These are phyloP conservation scores for Pelobates cultripes DNA, from an alignment of 2,797 vertebrate genomes.

Conservation along the genomic window DNA sequence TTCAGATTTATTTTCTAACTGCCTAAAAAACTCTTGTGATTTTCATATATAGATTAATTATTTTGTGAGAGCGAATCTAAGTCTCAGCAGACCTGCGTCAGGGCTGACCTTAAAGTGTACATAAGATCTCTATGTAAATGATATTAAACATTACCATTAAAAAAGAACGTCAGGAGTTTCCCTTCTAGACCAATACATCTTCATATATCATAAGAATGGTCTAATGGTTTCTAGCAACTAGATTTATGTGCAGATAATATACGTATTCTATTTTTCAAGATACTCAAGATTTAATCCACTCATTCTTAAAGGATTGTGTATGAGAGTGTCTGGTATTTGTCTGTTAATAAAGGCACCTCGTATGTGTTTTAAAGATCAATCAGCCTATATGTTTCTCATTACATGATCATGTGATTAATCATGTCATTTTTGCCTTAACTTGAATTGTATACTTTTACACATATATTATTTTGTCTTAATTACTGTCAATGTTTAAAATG, in stretches of 20 bases:
- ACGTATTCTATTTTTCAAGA: background rate
- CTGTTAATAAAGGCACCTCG: background rate
- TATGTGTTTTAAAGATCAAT: background rate
- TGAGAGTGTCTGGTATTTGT: background rate
- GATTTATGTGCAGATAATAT: constrained; percentile 16
- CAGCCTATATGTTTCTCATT: background rate
- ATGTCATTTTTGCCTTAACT: too few relatives aligned
- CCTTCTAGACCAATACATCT: background rate
- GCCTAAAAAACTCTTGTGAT: background rate
- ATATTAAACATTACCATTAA: constrained; percentile 1
- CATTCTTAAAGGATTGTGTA: background rate
- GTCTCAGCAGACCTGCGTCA: constrained; percentile 17
- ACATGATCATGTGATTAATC: too few relatives aligned
- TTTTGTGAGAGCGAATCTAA: background rate
- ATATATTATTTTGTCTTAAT: too few relatives aligned
- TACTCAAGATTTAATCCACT: background rate
- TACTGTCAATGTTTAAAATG: too few relatives aligned
- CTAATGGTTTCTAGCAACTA: background rate
- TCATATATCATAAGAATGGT: constrained; percentile 11
- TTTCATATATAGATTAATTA: constrained; percentile 5
- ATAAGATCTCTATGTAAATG: constrained; percentile 7
- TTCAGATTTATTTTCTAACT: background rate
- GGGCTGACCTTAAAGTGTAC: constrained; percentile 22
- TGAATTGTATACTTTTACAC: too few relatives aligned
- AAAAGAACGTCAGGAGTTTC: background rate